Conservation (phyloP, 2,888 invertebrate genomes). For the Folsomia manolachei region DNA sequence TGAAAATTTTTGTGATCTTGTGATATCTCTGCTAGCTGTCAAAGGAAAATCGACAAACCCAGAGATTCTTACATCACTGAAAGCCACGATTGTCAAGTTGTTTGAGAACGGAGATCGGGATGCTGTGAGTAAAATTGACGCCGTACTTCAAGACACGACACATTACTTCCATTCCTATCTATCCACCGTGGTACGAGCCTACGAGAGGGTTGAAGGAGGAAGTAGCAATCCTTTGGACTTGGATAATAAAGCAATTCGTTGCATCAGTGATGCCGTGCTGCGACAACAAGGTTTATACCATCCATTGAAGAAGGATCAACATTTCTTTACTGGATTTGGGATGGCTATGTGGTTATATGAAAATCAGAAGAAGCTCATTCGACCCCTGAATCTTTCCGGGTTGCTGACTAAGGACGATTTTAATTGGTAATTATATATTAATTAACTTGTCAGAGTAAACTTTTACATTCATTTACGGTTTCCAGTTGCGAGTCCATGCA, state of each 20-base stretch:
- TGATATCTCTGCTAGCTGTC: not conserved
- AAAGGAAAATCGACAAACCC: constrained; percentile 17
- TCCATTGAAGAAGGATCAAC: constrained; percentile 18
- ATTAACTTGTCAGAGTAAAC: not conserved
- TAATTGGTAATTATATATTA: constrained; percentile 35
- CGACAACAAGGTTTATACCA: constrained; percentile 35
- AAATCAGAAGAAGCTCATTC: constrained; percentile 26
- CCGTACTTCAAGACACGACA: constrained; percentile 8
- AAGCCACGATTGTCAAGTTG: not conserved
- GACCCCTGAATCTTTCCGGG: constrained; percentile 26
- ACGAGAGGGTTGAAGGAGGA: constrained; percentile 5
- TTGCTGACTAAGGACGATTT: constrained; percentile 13
- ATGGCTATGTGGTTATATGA: constrained; percentile 28
- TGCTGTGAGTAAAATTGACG: not conserved
- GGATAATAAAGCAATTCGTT: constrained; percentile 14
- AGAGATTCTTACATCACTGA: constrained; percentile 9
- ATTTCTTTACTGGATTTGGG: constrained; percentile 24
- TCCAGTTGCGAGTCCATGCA: constrained; percentile 25
- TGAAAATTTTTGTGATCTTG: not conserved
- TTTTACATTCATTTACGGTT: not conserved
- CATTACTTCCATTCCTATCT: constrained; percentile 35
- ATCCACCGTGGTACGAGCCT: constrained; percentile 27
- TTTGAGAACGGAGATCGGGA: not conserved
- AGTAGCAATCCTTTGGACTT: constrained; percentile 6
- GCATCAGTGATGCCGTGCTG: constrained; percentile 34